These are phyloP conservation scores for Apus apus DNA, from an alignment of 2,113 vertebrate genomes.

Conservation along the genomic window DNA sequence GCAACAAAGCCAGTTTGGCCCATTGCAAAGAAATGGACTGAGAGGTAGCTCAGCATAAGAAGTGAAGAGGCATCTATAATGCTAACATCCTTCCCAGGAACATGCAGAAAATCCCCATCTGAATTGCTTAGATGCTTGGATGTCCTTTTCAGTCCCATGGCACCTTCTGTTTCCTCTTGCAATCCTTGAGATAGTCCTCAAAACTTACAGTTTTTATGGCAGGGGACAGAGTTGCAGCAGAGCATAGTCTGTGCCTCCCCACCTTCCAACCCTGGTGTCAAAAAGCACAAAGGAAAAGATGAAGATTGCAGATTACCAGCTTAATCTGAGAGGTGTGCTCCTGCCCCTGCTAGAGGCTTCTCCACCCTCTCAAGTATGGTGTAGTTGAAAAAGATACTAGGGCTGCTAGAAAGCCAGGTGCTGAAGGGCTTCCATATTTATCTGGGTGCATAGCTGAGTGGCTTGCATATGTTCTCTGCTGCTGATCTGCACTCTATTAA, in stretches of 20 bases:
- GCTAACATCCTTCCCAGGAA: neutral
- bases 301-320: neutral
- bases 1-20: neutral
- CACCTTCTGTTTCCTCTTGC: neutral
- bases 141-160: neutral
- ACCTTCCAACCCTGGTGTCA: neutral
- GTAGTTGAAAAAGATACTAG: neutral
- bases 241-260: neutral
- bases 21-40: neutral
- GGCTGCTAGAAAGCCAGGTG: neutral
- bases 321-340: neutral
- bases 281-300: neutral
- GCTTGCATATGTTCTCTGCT: neutral
- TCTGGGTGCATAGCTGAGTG: neutral
- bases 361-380: neutral
- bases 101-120: neutral
- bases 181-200: neutral
- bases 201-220: neutral
- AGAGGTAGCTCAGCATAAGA: neutral
- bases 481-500: constrained; percentile 6
- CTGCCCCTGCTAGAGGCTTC: neutral
- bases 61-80: neutral
- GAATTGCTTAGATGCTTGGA: neutral
- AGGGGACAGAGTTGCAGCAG: neutral
- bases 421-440: neutral